Base-by-base conservation (phyloP, 35 echinoderm and acorn worm species). In the Strongylocentrotus purpuratus region DNA sequence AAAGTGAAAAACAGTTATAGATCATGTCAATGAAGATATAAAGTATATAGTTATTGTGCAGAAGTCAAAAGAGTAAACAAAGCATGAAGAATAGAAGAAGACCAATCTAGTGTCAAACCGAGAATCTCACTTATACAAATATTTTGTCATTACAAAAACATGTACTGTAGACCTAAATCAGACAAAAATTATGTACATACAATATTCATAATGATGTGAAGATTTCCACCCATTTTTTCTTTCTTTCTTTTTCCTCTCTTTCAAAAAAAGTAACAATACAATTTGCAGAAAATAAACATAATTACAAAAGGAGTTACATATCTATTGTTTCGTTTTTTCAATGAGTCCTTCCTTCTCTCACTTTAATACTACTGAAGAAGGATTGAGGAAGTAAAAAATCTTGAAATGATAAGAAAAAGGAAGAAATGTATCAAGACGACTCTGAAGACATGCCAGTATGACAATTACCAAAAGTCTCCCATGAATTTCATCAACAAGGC, bases 1-100 rank as follows among this genome's bases (percentile, higher is more conserved):
- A 87, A 87, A 94, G 32, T 60, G 61, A 86, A 96, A 58, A 87
- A 89, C 45, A 89, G 87, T 89, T 89, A 89, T 22, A 89, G 87
- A 46, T 89, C 87, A 89, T 89, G 87, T 89, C 87, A 89, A 94
- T 48, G 47, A 48, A 94, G 48, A 94, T 45, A 94, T 13, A 91
- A 94, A 94, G 32, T 48, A 15, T 59, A 33, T 28, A 94, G 31
- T 94, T 31, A 33, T 61, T 61, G 92, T 61, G 47, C 58, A 94
- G 47, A 94, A 94, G 15, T 48, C 15, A 94, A 32, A 31, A 55
- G 45, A 47, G 25, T 58, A 94, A 61, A 48, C 46, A 55, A 55
- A 61, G 58, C 17, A 58, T 55, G 92, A 94, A 59, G 46, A 15
- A 94, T 17, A 28, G 92, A 45, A 55, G 48, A 13, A 94, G 46